phyloP scores from a whole-genome alignment of 2,113 vertebrate species.

The Holacanthus passer region DNA sequence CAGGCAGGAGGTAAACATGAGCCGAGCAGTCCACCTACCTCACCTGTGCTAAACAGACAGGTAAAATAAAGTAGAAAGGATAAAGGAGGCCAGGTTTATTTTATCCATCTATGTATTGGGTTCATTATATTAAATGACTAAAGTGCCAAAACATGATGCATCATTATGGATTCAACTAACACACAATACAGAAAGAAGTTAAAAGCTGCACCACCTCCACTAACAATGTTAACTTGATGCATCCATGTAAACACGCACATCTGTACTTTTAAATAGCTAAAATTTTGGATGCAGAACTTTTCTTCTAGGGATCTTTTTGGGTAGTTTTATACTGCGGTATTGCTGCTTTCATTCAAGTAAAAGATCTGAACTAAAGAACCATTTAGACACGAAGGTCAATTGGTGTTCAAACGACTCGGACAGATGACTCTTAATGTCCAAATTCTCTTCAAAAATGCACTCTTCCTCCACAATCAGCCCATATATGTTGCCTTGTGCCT shows the following conservation, averaged over 20 bases:
- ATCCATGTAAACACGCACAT: not conserved
- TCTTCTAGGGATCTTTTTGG: not conserved
- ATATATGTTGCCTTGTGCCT: slow-evolving; percentile 52
- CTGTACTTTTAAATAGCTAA: not conserved
- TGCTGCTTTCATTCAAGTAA: not conserved
- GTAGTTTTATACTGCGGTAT: not conserved
- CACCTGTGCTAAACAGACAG: slow-evolving; percentile 12
- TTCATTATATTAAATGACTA: not conserved
- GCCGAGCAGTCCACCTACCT: not conserved
- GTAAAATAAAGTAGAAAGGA: not conserved
- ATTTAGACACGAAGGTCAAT: slow-evolving; percentile 40
- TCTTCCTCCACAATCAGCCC: slow-evolving; percentile 41
- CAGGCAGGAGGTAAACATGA: slow-evolving; percentile 31
- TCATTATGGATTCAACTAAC: not conserved
- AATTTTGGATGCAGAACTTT: not conserved
- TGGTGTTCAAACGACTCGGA: slow-evolving; percentile 27
- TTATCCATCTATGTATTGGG: not conserved
- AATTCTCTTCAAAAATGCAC: not conserved
- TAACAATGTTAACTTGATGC: not conserved
- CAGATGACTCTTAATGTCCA: slow-evolving; percentile 10
- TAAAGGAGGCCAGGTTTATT: not conserved
- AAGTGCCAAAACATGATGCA: too few relatives aligned
- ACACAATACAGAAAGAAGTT: not conserved
- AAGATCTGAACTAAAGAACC: slow-evolving; percentile 5
- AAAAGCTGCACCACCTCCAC: not conserved